These are phyloP conservation scores for Ochropleura leucogaster DNA, from an alignment of 2,888 invertebrate species.

Conservation along the genomic window DNA sequence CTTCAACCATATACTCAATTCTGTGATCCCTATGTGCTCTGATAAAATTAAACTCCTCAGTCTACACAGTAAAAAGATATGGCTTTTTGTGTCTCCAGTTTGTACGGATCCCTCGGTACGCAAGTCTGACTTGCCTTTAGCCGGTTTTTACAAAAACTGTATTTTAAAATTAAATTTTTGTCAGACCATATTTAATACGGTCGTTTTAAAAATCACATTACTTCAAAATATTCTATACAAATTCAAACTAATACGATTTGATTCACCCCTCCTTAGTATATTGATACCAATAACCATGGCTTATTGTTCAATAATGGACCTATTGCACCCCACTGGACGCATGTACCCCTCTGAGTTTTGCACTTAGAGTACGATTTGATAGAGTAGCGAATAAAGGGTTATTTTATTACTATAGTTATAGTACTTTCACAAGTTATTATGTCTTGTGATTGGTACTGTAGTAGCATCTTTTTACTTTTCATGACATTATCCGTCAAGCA, in stretches of 20 bases:
- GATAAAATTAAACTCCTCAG: too few species aligned
- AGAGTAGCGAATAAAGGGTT: conserved; percentile 49
- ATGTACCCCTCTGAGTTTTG: conserved; percentile 47
- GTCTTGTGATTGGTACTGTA: too few species aligned
- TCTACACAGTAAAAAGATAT: too few species aligned
- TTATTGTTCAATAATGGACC: conserved; percentile 80
- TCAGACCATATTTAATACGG: background rate
- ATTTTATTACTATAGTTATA: too few species aligned
- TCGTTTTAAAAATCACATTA: background rate
- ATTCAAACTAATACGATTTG: conserved; percentile 60
- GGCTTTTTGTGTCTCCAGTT: too few species aligned
- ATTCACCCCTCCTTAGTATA: conserved; percentile 64
- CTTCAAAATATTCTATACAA: conserved; percentile 17
- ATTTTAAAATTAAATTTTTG: background rate
- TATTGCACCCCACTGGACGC: conserved; percentile 53
- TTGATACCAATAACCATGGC: conserved; percentile 76
- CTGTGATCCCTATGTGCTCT: too few species aligned
- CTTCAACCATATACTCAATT: too few species aligned
- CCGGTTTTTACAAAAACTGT: background rate
- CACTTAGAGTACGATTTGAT: conserved; percentile 62
- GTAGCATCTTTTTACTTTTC: too few species aligned
- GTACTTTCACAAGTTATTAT: too few species aligned
- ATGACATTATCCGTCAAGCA: too few species aligned
- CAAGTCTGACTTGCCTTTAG: too few species aligned
- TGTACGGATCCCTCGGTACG: too few species aligned